Evolutionary conservation across 2,888 invertebrate species (phyloP).

Genomic region (Caenorhabditis afra): DNA sequence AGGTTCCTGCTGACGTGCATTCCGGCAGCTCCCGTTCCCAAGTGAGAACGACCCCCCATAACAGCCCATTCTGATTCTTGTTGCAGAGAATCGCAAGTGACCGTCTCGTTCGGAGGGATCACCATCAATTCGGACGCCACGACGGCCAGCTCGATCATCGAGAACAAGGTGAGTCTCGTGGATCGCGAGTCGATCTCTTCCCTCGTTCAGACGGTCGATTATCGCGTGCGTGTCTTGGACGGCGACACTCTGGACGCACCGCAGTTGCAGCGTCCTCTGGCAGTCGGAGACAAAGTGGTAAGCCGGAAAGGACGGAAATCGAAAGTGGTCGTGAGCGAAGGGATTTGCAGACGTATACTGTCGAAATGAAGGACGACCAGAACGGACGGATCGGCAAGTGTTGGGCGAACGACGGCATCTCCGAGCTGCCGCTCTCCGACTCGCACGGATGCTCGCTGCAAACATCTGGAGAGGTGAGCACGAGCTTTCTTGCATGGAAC

Average conservation of each 20-base stretch:
- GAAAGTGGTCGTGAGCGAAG: background rate
- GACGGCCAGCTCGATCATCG: slow-evolving; percentile 46
- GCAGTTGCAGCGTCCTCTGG: slow-evolving; percentile 72
- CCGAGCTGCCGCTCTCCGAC: slow-evolving; percentile 76
- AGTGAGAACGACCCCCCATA: slow-evolving; percentile 7
- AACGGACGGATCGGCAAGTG: slow-evolving; percentile 75
- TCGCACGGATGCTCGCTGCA: slow-evolving; percentile 78
- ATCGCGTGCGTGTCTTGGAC: slow-evolving; percentile 75
- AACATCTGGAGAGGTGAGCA: slow-evolving; percentile 70
- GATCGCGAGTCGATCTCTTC: background rate
- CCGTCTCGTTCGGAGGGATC: slow-evolving; percentile 79
- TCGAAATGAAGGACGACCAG: slow-evolving; percentile 55
- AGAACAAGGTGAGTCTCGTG: slow-evolving; percentile 31
- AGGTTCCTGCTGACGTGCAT: slow-evolving; percentile 76
- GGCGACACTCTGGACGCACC: slow-evolving; percentile 72
- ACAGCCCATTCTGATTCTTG: background rate
- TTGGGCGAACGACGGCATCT: slow-evolving; percentile 78
- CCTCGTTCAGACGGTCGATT: slow-evolving; percentile 66
- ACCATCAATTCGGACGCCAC: slow-evolving; percentile 74
- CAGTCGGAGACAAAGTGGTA: slow-evolving; percentile 79
- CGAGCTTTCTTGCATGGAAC: too few species aligned
- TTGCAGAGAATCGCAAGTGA: slow-evolving; percentile 73
- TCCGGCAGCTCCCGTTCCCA: slow-evolving; percentile 67
- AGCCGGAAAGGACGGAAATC: slow-evolving; percentile 23
- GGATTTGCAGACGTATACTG: slow-evolving; percentile 67